Conservation (phyloP, 2,113 vertebrate species). For the Blennius ocellaris region DNA sequence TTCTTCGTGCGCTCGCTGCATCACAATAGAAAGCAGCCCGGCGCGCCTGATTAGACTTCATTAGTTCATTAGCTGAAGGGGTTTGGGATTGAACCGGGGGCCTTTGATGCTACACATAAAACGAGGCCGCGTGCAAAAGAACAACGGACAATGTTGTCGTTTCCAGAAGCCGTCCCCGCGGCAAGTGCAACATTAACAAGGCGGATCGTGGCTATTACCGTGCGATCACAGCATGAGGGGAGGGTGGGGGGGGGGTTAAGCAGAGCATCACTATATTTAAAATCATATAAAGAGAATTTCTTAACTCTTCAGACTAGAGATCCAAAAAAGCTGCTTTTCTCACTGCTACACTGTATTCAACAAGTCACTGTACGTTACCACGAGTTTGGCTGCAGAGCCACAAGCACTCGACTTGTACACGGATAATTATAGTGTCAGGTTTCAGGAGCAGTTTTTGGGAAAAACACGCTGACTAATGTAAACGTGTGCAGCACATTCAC, state of each 20-base stretch:
- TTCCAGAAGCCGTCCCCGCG: conserved; percentile 27
- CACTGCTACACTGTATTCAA: too few species aligned
- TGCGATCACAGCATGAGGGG: not conserved
- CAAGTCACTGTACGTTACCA: too few species aligned
- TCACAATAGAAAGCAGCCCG: conserved; percentile 6
- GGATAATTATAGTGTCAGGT: too few species aligned
- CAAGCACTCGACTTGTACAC: too few species aligned
- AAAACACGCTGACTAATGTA: too few species aligned
- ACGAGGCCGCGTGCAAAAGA: not conserved
- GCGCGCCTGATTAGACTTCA: conserved; percentile 51
- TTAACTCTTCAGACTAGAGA: not conserved
- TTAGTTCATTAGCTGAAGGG: conserved; percentile 51
- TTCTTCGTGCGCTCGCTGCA: conserved; percentile 15
- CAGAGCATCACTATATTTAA: not conserved
- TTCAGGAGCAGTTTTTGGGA: too few species aligned
- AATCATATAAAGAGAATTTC: not conserved
- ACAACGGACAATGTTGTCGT: conserved; percentile 37
- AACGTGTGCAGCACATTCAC: too few species aligned
- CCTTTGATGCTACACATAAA: conserved; percentile 66
- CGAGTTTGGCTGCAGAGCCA: too few species aligned
- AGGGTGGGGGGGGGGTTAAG: not conserved
- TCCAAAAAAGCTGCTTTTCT: too few species aligned
- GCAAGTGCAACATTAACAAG: conserved; percentile 20
- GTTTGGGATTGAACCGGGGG: conserved; percentile 13
- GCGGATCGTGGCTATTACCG: conserved; percentile 13